phyloP scores from a whole-genome alignment of 1,140 invertebrate genomes.

The Gonioctena quinquepunctata region DNA sequence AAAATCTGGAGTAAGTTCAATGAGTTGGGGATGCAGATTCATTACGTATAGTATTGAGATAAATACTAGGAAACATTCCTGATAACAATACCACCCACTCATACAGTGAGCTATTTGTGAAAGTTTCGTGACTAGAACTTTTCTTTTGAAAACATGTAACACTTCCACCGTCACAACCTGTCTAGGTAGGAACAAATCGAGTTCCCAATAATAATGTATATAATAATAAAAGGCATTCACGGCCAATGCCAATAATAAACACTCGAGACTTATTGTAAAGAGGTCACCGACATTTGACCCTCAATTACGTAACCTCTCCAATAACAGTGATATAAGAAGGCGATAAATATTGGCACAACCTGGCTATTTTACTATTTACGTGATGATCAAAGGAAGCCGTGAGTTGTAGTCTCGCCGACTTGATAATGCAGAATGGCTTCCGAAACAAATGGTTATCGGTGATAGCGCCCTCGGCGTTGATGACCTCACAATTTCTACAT shows the following conservation, averaged over 20 bases:
- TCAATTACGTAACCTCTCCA: neutral
- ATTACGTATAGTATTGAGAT: too few relatives aligned
- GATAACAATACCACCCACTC: too few relatives aligned
- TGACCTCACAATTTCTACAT: too few relatives aligned
- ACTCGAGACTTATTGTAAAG: neutral
- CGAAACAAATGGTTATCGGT: neutral
- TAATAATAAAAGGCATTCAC: neutral
- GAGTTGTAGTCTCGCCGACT: neutral
- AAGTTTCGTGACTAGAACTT: too few relatives aligned
- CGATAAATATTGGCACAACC: neutral
- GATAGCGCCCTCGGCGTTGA: too few relatives aligned
- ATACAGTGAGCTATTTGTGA: too few relatives aligned
- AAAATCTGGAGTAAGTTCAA: too few relatives aligned
- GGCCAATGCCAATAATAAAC: conserved; percentile 1
- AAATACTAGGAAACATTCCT: too few relatives aligned
- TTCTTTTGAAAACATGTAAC: too few relatives aligned
- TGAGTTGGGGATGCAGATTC: too few relatives aligned
- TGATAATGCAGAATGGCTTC: neutral
- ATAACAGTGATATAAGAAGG: neutral
- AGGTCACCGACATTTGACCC: conserved; percentile 1
- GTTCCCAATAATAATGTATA: neutral
- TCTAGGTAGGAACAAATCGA: neutral
- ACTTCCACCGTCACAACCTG: neutral
- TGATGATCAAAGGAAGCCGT: neutral
- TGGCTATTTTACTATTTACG: neutral